Evolutionary conservation across 1,140 invertebrate genomes (phyloP), one percentile per base, ranked within the genome.

Genomic region (Neelides sp.): DNA sequence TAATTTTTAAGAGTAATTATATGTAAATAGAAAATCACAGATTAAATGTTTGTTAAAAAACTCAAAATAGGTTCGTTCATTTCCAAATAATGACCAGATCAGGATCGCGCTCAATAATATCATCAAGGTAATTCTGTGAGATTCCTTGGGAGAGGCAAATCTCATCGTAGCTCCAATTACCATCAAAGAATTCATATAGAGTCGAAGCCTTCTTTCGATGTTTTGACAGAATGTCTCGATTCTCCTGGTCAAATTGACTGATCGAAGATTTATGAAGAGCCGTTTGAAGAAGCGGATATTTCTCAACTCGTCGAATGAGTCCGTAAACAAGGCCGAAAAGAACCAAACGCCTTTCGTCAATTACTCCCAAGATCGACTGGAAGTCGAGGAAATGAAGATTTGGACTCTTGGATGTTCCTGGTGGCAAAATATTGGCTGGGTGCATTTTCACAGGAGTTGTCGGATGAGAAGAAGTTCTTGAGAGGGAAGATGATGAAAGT

Each of bases 301-400:
- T 85, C 53, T 89, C 80, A 4, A 95, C 75, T 59, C 87, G 75
- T 35, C 85, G 75, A 50, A 95, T 82, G 13, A 93, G 71, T 0
- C 82, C 83, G 65, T 93, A 81, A 46, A 93, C 75, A 28, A 92
- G 67, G 1, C 89, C 89, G 72, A 92, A 95, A 62, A 89, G 83
- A 1, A 95, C 78, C n/a, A 96, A 73, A 60, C 80, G 82, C n/a
- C 85, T 70, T 58, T 89, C 81, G 62, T 89, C 82, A 50, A 89
- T 82, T 50, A 61, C 52, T 36, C 37, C 50, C 1, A 57, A 40
- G 24, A 61, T 40, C 0, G 58, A 51, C 40, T 59, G 53, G 27
- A 52, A 53, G 36, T 54, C 42, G 1, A 30, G 13, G 10, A 40
- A 8, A 23, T 27, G 34, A 3, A 20, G 28, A n/a, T 36, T 47